phyloP scores from a whole-genome alignment of 2,797 vertebrate species.

The Okamejei kenojei region DNA sequence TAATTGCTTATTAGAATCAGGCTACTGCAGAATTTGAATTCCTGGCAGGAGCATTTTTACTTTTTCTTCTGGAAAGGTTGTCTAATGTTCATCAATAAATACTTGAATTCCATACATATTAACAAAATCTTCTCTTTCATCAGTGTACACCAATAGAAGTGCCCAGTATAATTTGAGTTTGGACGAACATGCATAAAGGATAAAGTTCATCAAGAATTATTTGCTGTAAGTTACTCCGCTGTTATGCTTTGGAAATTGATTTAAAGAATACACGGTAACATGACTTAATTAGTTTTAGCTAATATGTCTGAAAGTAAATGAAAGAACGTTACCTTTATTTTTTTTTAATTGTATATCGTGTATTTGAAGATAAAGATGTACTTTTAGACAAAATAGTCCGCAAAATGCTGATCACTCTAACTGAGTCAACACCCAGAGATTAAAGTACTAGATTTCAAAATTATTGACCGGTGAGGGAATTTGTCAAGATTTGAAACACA shows the following conservation, averaged over 20 bases:
- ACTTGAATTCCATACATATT: neutral
- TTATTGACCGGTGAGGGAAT: too few relatives aligned
- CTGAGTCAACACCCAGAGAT: too few relatives aligned
- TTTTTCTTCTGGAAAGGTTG: neutral
- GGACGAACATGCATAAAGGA: neutral
- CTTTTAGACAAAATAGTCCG: neutral
- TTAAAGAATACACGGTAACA: neutral
- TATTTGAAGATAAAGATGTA: neutral
- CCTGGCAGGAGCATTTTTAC: neutral
- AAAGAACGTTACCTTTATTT: neutral
- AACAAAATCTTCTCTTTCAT: neutral
- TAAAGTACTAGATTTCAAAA: too few relatives aligned
- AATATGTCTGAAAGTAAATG: neutral
- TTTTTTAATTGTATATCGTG: neutral
- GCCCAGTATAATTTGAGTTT: neutral
- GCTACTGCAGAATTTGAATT: neutral
- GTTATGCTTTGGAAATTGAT: neutral
- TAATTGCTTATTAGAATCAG: neutral
- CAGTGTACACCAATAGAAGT: conserved; percentile 7
- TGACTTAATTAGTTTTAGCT: neutral
- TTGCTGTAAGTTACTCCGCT: neutral
- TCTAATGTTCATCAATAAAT: neutral
- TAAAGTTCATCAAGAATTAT: neutral
- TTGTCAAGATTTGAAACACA: too few relatives aligned
- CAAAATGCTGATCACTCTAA: too few relatives aligned